These are phyloP conservation scores for Mesaphorura yosii DNA, from an alignment of 1,140 invertebrate species.

Conservation along the genomic window DNA sequence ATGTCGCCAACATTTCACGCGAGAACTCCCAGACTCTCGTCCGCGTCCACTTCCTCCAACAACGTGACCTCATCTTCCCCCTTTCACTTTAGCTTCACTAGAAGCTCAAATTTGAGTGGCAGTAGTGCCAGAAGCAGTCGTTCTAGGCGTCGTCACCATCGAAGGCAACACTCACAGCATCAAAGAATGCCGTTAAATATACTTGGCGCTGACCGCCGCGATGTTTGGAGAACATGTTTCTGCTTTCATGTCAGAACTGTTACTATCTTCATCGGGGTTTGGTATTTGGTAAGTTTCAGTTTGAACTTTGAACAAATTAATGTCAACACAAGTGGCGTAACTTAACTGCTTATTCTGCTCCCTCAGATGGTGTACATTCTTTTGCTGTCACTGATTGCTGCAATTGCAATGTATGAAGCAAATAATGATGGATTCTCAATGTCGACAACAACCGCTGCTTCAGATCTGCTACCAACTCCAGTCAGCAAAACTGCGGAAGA, in stretches of 20 bases:
- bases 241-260: conserved; percentile 72
- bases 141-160: no score
- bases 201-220: conserved; percentile 37
- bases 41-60: no score
- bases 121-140: no score
- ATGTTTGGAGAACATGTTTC: conserved; percentile 63
- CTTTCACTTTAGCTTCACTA: no score
- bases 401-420: conserved; percentile 50
- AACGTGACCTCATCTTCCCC: no score
- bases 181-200: conserved; percentile 27
- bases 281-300: conserved; percentile 57
- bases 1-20: no score
- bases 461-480: conserved; percentile 48
- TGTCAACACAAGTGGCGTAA: not conserved
- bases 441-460: conserved; percentile 7
- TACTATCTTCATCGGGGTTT: conserved; percentile 63
- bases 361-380: conserved; percentile 60
- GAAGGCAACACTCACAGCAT: no score
- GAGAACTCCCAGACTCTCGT: no score
- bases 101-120: no score
- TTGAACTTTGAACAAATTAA: not conserved
- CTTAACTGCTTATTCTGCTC: conserved; percentile 2
- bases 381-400: conserved; percentile 53
- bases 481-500: conserved; percentile 49
- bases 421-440: conserved; percentile 6